These are phyloP conservation scores for Amniataba percoides DNA, from an alignment of 2,797 vertebrate species.

Conservation along the genomic window DNA sequence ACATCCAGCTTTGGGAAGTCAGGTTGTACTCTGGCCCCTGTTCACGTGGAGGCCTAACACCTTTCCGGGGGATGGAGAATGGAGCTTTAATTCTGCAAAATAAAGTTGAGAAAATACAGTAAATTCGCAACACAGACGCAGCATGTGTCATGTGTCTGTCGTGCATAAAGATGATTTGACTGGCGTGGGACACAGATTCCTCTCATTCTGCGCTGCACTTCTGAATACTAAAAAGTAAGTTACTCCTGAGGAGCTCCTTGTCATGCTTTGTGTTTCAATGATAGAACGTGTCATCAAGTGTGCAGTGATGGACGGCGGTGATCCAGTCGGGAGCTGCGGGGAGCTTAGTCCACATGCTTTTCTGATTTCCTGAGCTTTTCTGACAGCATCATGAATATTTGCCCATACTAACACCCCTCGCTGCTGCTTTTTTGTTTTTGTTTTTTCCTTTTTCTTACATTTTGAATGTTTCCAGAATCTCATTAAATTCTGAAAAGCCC, in stretches of 20 bases:
- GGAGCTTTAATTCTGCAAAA: slow-evolving; percentile 13
- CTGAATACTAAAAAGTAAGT: slow-evolving; percentile 37
- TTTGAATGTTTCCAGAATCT: slow-evolving; percentile 38
- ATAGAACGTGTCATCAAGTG: slow-evolving; percentile 67
- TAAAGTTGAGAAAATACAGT: background rate
- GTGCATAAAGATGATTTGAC: background rate
- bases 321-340: slow-evolving; percentile 64
- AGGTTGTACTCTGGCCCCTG: slow-evolving; percentile 2
- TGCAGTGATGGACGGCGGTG: slow-evolving; percentile 67
- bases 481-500: slow-evolving; percentile 32
- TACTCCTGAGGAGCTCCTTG: slow-evolving; percentile 58
- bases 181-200: slow-evolving; percentile 6
- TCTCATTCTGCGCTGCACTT: slow-evolving; percentile 21
- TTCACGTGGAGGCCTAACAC: background rate
- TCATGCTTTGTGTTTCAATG: slow-evolving; percentile 68
- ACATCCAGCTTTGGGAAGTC: slow-evolving; percentile 17
- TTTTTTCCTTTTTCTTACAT: background rate
- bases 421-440: slow-evolving; percentile 16
- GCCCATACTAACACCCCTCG: slow-evolving; percentile 41
- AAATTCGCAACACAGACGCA: slow-evolving; percentile 4
- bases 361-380: slow-evolving; percentile 70
- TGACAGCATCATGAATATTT: slow-evolving; percentile 77
- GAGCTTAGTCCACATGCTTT: slow-evolving; percentile 72
- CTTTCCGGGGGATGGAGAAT: background rate
- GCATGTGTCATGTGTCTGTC: background rate